These are phyloP conservation scores for Liasis olivaceus DNA, from an alignment of 2,797 vertebrate species.

Conservation along the genomic window DNA sequence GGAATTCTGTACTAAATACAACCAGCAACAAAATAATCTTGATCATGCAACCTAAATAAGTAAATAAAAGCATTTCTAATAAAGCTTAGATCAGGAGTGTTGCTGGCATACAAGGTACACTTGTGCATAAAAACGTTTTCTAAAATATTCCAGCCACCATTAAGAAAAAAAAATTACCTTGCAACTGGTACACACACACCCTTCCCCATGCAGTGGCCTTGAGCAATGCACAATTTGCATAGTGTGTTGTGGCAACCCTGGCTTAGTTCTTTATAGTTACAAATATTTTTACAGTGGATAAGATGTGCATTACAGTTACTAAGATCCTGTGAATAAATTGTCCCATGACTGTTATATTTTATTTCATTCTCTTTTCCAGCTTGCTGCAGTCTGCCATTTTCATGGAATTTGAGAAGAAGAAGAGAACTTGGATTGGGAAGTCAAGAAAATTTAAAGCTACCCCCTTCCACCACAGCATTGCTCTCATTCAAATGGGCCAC, in stretches of 20 bases:
- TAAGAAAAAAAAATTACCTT: background rate
- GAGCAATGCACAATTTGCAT: background rate
- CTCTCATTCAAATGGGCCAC: background rate
- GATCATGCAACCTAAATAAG: background rate
- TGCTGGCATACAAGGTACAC: background rate
- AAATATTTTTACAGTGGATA: background rate
- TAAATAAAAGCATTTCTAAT: background rate
- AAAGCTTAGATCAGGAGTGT: background rate
- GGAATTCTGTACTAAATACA: background rate
- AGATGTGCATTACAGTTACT: background rate
- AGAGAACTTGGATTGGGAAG: background rate
- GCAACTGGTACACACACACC: background rate
- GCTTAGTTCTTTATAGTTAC: background rate
- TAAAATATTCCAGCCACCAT: background rate
- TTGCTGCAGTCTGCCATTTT: background rate
- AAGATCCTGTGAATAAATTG: background rate
- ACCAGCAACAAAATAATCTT: background rate
- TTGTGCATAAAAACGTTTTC: background rate
- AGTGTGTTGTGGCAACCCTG: background rate
- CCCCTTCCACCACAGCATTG: background rate
- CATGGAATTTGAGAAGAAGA: background rate
- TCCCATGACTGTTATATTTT: background rate
- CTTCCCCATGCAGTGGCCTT: background rate
- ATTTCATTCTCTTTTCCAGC: background rate
- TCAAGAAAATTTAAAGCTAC: background rate